A percentile compares a stretch with the other conserved stretches of the same genome.
phyloP scores from a whole-genome alignment of 2,888 invertebrate genomes.

The Sinelater perroti region DNA sequence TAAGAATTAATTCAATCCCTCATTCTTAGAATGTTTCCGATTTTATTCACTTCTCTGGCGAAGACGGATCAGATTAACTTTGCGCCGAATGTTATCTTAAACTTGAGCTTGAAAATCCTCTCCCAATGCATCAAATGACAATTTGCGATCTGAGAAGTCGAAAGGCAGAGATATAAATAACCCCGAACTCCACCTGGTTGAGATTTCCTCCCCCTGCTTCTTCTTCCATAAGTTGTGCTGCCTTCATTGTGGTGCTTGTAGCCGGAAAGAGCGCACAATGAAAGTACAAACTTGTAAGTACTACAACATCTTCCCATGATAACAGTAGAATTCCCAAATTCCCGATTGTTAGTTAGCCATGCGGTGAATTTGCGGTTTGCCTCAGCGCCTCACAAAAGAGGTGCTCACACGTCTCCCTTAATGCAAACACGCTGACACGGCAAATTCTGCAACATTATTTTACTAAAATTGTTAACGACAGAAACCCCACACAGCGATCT shows the following conservation, averaged over 20 bases:
- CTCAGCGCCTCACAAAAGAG: background rate
- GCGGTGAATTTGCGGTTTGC: constrained; percentile 6
- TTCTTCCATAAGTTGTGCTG: background rate
- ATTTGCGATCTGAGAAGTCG: background rate
- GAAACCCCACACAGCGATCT: too few species aligned
- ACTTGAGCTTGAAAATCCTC: background rate
- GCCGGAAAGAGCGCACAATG: constrained; percentile 4
- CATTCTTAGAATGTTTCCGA: too few species aligned
- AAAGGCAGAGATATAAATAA: background rate
- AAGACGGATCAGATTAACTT: too few species aligned
- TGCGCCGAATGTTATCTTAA: background rate
- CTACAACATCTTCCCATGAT: constrained; percentile 7
- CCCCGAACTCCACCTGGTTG: background rate
- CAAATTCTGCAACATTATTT: background rate
- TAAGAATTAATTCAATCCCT: too few species aligned
- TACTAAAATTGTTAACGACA: background rate
- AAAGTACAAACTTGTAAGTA: constrained; percentile 8
- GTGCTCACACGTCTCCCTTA: background rate
- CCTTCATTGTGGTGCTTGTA: constrained; percentile 5
- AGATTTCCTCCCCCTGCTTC: background rate
- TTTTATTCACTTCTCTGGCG: too few species aligned
- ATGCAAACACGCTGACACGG: background rate
- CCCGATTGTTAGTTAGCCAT: constrained; percentile 3
- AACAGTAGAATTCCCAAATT: constrained; percentile 7
- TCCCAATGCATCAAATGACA: background rate